Percentiles rank a stretch among this genome's conserved stretches.
phyloP scores from a whole-genome alignment of 2,797 vertebrate genomes.

The Cercopithecus mitis region DNA sequence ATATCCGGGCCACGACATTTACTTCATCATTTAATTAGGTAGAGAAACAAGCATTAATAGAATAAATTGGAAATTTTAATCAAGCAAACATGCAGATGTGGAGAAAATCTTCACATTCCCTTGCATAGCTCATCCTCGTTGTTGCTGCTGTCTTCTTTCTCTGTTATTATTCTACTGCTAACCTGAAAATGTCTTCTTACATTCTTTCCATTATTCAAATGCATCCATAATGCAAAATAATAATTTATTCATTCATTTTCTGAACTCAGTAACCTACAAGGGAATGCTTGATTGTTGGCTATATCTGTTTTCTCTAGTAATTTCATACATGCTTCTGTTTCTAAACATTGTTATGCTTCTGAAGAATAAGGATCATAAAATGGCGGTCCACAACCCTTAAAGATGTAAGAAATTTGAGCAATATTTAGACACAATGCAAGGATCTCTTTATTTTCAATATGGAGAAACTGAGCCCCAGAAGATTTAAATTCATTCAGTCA shows the following conservation, averaged over 20 bases:
- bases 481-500: background rate
- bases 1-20: slow-evolving; percentile 37
- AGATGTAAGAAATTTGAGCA: background rate
- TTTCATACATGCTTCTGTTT: background rate
- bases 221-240: background rate
- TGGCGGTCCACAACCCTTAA: background rate
- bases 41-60: background rate
- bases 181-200: background rate
- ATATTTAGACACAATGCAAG: background rate
- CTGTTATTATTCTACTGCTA: background rate
- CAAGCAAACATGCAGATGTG: background rate
- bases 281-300: background rate
- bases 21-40: slow-evolving; percentile 46
- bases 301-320: background rate
- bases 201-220: background rate
- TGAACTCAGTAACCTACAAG: background rate
- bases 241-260: background rate
- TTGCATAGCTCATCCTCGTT: background rate
- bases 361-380: background rate
- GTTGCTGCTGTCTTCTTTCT: background rate
- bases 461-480: background rate
- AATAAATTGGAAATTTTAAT: slow-evolving; percentile 31
- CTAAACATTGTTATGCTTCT: background rate
- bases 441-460: background rate
- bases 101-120: background rate